Evolutionary conservation across 2,113 vertebrate species (phyloP).

Genomic region (pig (Sus scrofa)): T2T-Sscrofa CM000817.6:82201001-82201500

Average conservation of each 20-base stretch:
- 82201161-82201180: accelerated
- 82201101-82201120: neutral
- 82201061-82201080: neutral
- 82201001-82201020: neutral
- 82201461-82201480: neutral
- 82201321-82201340: neutral
- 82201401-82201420: accelerated
- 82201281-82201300: neutral
- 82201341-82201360: neutral
- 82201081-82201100: accelerated
- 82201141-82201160: accelerated
- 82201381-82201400: neutral
- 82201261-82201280: neutral
- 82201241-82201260: neutral
- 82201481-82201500: neutral
- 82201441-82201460: accelerated
- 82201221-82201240: no score
- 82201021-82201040: neutral
- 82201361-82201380: neutral
- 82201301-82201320: slow-evolving; percentile 27
- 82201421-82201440: neutral
- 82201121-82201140: neutral
- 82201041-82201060: neutral
- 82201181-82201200: neutral
- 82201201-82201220: neutral